A percentile compares a stretch with the other conserved stretches of the same genome.
Conservation (phyloP, 1,140 invertebrate species). For the Temnothorax nylanderi region DNA sequence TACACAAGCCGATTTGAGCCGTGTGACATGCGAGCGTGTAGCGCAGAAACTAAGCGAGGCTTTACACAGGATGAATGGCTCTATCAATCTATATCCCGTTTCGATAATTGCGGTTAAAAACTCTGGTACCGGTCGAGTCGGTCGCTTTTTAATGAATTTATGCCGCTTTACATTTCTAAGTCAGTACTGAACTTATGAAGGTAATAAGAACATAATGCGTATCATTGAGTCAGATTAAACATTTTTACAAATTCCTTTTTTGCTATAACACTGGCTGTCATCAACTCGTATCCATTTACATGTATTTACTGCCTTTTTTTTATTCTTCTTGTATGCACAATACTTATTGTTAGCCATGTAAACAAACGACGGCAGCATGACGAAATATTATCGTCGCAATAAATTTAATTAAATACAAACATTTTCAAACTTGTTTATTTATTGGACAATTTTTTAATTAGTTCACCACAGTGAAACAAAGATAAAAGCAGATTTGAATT, state of each 20-base stretch:
- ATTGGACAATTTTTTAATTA: constrained; percentile 13
- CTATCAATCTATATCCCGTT: constrained; percentile 47
- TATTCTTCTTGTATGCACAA: background rate
- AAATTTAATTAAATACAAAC: constrained; percentile 47
- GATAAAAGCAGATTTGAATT: constrained; percentile 19
- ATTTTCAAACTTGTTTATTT: background rate
- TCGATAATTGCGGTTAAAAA: constrained; percentile 33
- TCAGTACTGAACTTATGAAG: background rate
- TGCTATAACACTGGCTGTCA: background rate
- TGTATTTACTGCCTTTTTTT: background rate
- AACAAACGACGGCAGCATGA: background rate
- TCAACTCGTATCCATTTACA: background rate
- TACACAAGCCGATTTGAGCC: constrained; percentile 19
- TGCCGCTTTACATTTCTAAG: background rate
- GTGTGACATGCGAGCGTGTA: constrained; percentile 13
- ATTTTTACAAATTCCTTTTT: background rate
- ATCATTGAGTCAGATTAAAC: background rate
- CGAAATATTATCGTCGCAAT: background rate
- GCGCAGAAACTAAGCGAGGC: constrained; percentile 3
- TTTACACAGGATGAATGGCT: constrained; percentile 44
- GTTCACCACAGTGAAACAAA: background rate
- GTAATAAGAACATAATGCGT: background rate
- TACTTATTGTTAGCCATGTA: background rate
- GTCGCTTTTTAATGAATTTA: background rate
- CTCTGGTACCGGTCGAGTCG: constrained; percentile 4